A percentile compares a stretch with the other conserved stretches of the same genome.
Conservation (phyloP, 92 coral and sea anemone species). For the Heliopora coerulea region DNA sequence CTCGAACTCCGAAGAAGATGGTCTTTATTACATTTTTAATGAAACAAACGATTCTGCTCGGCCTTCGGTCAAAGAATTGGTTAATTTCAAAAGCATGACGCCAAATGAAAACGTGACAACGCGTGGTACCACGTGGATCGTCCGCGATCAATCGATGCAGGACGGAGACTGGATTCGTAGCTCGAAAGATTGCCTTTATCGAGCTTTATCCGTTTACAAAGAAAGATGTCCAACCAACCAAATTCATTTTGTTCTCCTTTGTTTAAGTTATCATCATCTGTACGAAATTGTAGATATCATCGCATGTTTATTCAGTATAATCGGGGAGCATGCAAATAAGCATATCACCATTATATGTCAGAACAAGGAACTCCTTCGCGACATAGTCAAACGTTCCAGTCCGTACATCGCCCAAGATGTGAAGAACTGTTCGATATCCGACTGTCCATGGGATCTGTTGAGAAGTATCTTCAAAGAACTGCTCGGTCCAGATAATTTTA, state of each 20-base stretch:
- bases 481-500: constrained; percentile 27
- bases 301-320: constrained; percentile 29
- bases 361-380: not conserved
- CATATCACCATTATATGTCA: constrained; percentile 7
- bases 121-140: constrained; percentile 12
- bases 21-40: constrained; percentile 27
- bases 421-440: constrained; percentile 3
- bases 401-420: too few relatives aligned
- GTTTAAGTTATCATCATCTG: constrained; percentile 1
- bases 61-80: constrained; percentile 4
- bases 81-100: constrained; percentile 16
- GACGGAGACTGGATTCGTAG: constrained; percentile 33
- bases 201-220: constrained; percentile 26
- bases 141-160: not conserved
- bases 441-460: constrained; percentile 21
- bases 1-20: constrained; percentile 21
- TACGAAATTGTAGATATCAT: constrained; percentile 20
- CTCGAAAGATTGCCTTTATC: constrained; percentile 36
- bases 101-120: not conserved
- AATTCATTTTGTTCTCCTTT: constrained; percentile 9
- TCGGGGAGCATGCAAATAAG: constrained; percentile 12
- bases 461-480: constrained; percentile 13
- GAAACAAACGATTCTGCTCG: constrained; percentile 25
- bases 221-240: not conserved
- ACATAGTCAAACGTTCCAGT: not conserved